Base-by-base conservation (phyloP, 53 echinoderm and acorn worm genomes). In the Hippasteria phrygiana region DNA sequence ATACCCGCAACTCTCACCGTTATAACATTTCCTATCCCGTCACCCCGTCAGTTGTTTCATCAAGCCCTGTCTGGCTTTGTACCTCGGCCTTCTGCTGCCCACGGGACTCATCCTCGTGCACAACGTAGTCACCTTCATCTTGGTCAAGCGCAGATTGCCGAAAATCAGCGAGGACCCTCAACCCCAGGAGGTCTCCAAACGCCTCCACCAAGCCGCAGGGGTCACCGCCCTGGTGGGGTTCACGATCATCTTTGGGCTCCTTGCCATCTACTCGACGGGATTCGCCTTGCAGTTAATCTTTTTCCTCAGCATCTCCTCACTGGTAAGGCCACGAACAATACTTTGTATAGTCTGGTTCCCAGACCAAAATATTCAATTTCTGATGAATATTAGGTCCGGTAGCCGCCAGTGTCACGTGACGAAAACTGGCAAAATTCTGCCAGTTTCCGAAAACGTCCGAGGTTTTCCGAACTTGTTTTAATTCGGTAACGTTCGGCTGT, bases 221-320 rank as follows among this genome's bases (percentile, higher is more conserved):
- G 72, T 87, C 50, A 51, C 71, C 18, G 37, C 39, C 14, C 51
- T 87, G 5, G 34, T 46, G 10, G 54, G 50, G 4, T 18, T 87
- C 35, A 53, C 87, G 1, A 72, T 72, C 72, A 39, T 72, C 16
- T 71, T 87, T 32, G 87, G 72, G 28, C 37, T 87, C 27, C 33
- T 87, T 5, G 87, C 87, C n/a, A 80, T 80, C 5, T n/a, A n/a
- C n/a, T n/a, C n/a, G n/a, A n/a, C n/a, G n/a, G n/a, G 95, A 87
- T 36, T 91, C 51, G 74, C 71, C 64, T 95, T 93, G 74, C 95
- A 93, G 34, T 55, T 91, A 62, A 47, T 93, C 62, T 93, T 95
- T 87, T 95, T 93, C 33, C 41, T 93, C 53, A 89, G 83, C 91
- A 95, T 93, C 78, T 85, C 93, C 65, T 91, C 93, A 65, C 95